These are phyloP conservation scores for Marmota flaviventris DNA, from an alignment of 2,113 vertebrate genomes.

Conservation along the genomic window DNA sequence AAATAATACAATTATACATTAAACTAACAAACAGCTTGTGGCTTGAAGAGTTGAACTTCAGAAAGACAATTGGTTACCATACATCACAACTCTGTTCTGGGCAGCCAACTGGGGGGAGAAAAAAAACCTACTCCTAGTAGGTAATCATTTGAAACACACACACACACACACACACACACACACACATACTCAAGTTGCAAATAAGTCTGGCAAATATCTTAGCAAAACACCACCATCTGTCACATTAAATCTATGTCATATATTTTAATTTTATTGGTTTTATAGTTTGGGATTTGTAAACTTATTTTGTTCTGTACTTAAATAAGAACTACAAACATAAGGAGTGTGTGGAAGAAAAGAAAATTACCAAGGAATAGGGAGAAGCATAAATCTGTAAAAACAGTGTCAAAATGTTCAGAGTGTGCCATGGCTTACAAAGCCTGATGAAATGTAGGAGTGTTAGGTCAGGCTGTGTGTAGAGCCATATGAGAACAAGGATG, in stretches of 20 bases:
- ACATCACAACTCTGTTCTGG: not conserved
- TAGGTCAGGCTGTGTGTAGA: not conserved
- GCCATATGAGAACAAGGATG: not conserved
- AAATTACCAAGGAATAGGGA: constrained; percentile 13
- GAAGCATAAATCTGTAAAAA: not conserved
- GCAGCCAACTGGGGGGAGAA: not conserved
- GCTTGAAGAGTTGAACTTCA: not conserved
- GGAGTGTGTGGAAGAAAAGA: not conserved
- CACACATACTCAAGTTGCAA: not conserved
- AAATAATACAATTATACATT: not conserved
- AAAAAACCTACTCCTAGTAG: not conserved
- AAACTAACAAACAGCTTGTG: not conserved
- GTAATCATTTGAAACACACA: not conserved
- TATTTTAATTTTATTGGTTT: constrained; percentile 27
- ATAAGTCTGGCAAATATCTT: not conserved
- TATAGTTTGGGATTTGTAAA: constrained; percentile 26
- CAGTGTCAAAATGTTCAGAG: not conserved
- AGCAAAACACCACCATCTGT: not conserved
- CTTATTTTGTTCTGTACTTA: constrained; percentile 36
- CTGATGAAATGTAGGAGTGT: not conserved
- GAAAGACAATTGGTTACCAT: not conserved
- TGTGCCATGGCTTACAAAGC: not conserved
- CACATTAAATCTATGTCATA: not conserved
- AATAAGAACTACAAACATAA: constrained; percentile 2
- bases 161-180: too few relatives aligned